Base-by-base conservation (phyloP, 2,113 vertebrate genomes). In the Strix aluco region DNA sequence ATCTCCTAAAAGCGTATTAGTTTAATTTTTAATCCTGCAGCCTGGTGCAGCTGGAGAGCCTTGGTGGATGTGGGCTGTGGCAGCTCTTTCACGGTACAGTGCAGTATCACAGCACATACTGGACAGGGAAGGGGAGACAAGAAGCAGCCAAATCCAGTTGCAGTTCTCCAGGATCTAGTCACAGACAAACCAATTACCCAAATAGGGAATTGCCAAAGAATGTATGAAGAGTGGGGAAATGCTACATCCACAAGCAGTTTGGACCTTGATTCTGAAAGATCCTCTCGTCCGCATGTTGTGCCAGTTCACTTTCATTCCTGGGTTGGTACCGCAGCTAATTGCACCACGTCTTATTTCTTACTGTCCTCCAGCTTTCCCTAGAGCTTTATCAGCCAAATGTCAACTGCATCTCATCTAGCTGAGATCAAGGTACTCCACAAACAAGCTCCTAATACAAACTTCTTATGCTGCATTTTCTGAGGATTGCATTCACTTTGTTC, bases 301-400 rank as follows among this genome's bases (percentile, higher is more conserved):
- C 55, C 75, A 49, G 63, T 93, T 95, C 82, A 40, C 79, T 86
- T 86, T 58, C 4, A 3, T 69, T 88, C 63, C 82, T 46, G 54
- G 25, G 29, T 46, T 66, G 63, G 67, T 59, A 77, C n/a, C 11
- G 4, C 63, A 55, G 90, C 71, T 90, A 66, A 92, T 81, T 93
- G 90, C 79, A 83, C 72, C 75, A 73, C 93, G 15, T 38, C 81
- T 85, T 58, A 36, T 63, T 94, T 80, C 85, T 90, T 70, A 55
- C 44, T 40, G 4, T 89, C 88, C 82, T 1, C 79, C 62, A 78
- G 71, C 62, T 55, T 55, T 77, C 94, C 81, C 85, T 52, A 49
- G 67, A 81, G 90, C 85, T 94, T 95, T 92, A 55, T 81, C 85
- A 93, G 82, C 79, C 93, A 90, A 92, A 94, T 78, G 90, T 86